Evolutionary conservation across 2,113 vertebrate genomes (phyloP), one percentile per base, ranked within the genome.

Genomic region (Gallinago paraguaiae): DNA sequence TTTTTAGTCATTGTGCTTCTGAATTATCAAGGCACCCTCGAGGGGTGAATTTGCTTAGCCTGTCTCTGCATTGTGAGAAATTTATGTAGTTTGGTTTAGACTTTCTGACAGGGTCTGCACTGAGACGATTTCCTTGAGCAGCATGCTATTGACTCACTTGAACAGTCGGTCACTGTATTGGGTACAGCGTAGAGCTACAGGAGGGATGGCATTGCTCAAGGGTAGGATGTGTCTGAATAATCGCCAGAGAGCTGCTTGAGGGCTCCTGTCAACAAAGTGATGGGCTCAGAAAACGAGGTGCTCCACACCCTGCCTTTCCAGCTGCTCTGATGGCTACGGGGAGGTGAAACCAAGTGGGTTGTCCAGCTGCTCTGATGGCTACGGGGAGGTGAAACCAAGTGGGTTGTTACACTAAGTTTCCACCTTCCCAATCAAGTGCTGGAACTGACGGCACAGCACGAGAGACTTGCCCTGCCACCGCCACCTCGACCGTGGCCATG

Each of bases 401-500:
- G 46, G 64, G 24, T 18, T 61, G 22, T 27, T 33, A 18, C 37
- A 61, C 12, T 17, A 9, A 17, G 8, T 16, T 63, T 23, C 43
- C 18, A 3, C 14, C 46, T 51, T 23, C 17, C 33, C 18, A 27
- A 70, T 41, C 5, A n/a, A 56, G 43, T 5, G 4, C 5, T 5
- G 1, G 30, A 46, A 20, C 4, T 2, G 2, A 28, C 25, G 17
- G 43, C 45, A 46, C n/a, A 61, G 39, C 18, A 3, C 3, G 10
- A 17, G 22, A 14, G 15, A 9, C 7, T 85, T 64, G 19, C 14
- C 35, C 7, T 43, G n/a, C 10, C 18, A 50, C 27, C 13, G 11
- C n/a, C 4, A 1, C 31, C n/a, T 41, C 5, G 1, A 11, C 11
- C 23, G 1, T 1, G 4, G 25, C 33, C 8, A 2, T 3, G 19